Conservation (phyloP, 2,113 vertebrate genomes). For the Aphyosemion australe region DNA sequence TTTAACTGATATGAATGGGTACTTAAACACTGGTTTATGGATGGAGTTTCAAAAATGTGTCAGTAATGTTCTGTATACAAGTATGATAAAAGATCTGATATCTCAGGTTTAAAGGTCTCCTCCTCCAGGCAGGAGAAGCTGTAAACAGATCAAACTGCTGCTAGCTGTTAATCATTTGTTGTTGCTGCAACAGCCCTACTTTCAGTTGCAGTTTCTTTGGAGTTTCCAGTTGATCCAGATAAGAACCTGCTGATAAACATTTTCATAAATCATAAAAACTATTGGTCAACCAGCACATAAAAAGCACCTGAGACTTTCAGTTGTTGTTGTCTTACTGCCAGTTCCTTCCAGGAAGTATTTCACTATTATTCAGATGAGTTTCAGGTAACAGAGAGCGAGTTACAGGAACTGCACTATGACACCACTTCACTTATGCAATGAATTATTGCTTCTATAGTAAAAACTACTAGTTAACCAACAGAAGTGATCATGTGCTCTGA, state of each 20-base stretch:
- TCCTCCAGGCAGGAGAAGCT: background rate
- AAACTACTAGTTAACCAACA: no score
- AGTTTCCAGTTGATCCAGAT: background rate
- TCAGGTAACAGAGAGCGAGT: background rate
- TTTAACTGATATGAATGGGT: background rate
- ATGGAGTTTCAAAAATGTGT: no score
- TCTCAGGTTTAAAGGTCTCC: no score
- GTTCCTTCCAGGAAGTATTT: constrained; percentile 10
- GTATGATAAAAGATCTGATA: no score
- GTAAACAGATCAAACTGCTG: background rate
- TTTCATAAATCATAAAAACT: background rate
- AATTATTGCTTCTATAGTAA: no score
- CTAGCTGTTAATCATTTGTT: no score
- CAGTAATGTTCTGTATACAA: background rate
- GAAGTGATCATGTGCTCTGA: no score
- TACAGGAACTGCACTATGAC: background rate
- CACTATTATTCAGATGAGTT: background rate
- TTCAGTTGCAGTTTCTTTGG: background rate
- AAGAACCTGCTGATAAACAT: background rate
- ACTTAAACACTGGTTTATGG: no score
- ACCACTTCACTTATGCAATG: no score
- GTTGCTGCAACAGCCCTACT: no score
- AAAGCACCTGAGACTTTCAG: background rate
- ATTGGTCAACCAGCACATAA: background rate
- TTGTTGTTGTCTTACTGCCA: background rate